Evolutionary conservation across 2,797 vertebrate species (phyloP), one percentile per base, ranked within the genome.

Genomic region (Microctenopoma steveboyesi): DNA sequence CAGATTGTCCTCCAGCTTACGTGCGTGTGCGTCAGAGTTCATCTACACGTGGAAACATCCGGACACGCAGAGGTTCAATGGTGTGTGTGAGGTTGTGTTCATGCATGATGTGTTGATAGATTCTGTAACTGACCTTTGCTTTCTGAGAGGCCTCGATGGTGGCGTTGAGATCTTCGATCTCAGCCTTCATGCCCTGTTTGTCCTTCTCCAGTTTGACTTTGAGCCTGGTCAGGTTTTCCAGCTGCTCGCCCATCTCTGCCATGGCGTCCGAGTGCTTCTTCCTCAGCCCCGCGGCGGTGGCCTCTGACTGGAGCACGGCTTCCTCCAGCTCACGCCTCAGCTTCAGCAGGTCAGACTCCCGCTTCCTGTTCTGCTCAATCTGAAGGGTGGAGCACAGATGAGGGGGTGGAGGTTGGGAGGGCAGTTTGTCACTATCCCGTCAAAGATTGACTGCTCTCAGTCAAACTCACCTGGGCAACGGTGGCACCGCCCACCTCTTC

Each of bases 321-420:
- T 94, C 92, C 69, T 95, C 93, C 81, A 92, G 76, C 72, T 93
- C 86, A 7, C 88, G 70, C 28, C 87, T 81, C 40, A 95, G 79
- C 57, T 94, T 92, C 63, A 92, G 84, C 52, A 95, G 82, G 47
- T 92, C 92, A 0, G 66, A 69, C 76, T 95, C 92, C 10, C 64
- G 33, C 83, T 92, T 94, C 61, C 79, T 88, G 71, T 94, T 95
- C 82, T 94, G 86, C 56, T 94, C 91, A 0, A 92, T 91, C 92
- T 93, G 55, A 63, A 54, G 22, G 6, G 18, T 13, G 4, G 18
- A 22, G 10, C 27, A 11, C 45, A 47, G 11, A 15, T n/a, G 4
- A 43, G 1, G 45, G 3, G 2, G 27, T 15, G 11, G 12, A 2
- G 18, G 28, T 35, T 11, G 2, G 37, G 27, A 30, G 30, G 40